Conservation (phyloP, 2,888 invertebrate genomes). For the Eristalis pertinax region DNA sequence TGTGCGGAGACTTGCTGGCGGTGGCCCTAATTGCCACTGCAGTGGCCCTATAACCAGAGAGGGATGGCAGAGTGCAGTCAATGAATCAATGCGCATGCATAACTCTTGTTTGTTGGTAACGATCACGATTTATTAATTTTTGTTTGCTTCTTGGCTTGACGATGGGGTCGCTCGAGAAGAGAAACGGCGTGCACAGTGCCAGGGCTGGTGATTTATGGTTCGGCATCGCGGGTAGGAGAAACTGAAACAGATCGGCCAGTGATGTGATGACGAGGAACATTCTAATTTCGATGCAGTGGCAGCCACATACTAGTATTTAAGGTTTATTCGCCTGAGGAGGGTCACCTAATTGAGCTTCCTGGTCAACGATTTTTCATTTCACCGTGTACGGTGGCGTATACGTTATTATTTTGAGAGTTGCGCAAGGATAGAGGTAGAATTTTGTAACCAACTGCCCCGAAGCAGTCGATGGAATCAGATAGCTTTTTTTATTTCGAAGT, state of each 20-base stretch:
- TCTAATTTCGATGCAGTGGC: constrained; percentile 33
- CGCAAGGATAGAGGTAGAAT: constrained; percentile 12
- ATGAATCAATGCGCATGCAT: constrained; percentile 58
- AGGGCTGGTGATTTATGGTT: constrained; percentile 56
- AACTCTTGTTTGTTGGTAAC: constrained; percentile 54
- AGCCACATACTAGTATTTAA: constrained; percentile 33
- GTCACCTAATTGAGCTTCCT: constrained; percentile 54
- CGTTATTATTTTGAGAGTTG: constrained; percentile 54
- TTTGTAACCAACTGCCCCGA: neutral
- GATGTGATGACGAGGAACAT: constrained; percentile 49
- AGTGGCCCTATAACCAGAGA: constrained; percentile 33
- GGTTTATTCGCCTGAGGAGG: constrained; percentile 50
- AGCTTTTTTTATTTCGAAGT: too few relatives aligned
- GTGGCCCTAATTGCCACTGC: constrained; percentile 66
- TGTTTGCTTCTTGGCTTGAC: constrained; percentile 11
- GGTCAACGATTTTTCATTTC: constrained; percentile 57
- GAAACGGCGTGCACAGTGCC: constrained; percentile 6
- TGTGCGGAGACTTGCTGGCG: constrained; percentile 49
- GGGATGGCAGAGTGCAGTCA: neutral
- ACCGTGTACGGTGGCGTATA: constrained; percentile 49
- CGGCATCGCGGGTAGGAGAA: neutral
- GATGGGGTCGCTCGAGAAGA: neutral
- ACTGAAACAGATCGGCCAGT: constrained; percentile 29
- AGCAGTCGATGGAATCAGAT: neutral
- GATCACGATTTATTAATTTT: constrained; percentile 71